Evolutionary conservation across 2,113 vertebrate species (phyloP), one percentile per base, ranked within the genome.

Genomic region (Mesembrinibis cayennensis): DNA sequence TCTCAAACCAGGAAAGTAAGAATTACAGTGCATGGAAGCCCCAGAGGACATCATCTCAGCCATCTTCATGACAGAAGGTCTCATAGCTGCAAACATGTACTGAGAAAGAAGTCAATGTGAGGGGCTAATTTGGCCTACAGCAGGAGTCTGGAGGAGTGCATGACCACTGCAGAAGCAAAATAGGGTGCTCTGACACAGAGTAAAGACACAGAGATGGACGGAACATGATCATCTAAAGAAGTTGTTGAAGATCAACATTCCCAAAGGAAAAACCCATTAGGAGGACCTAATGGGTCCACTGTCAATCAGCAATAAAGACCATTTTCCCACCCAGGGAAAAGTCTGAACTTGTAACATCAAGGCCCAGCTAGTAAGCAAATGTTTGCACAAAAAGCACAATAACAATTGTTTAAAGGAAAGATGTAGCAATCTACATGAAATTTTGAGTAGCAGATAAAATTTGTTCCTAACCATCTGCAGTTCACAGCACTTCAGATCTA

Each of bases 301-400:
- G 52, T 53, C 85, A 86, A 80, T 67, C 71, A 88, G 14, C 38
- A 77, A 30, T 53, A 66, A 82, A 55, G 71, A 72, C 7, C 58
- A 61, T 92, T 90, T 95, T 81, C 52, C 88, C 78, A 32, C 58
- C 29, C 11, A 52, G 71, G 59, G 50, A 93, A 90, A 95, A 38
- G 25, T 62, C 78, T 83, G 92, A 93, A 83, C 76, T 95, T 50
- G 59, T 32, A 93, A 93, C 72, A 42, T 86, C 71, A 42, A 81
- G 67, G 71, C 82, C 67, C 59, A 89, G 85, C 71, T 77, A 49
- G 58, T 94, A 95, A 96, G 88, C 90, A 95, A 96, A 96, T 94
- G 76, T 97, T 97, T 97, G 96, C 85, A 95, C 88, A 97, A 58
- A 96, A 83, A 83, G 76, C 63, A 96, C 90, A 97, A 86, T 95